phyloP scores from a whole-genome alignment of 2,888 invertebrate genomes.

The Drosophila ustulata region DNA sequence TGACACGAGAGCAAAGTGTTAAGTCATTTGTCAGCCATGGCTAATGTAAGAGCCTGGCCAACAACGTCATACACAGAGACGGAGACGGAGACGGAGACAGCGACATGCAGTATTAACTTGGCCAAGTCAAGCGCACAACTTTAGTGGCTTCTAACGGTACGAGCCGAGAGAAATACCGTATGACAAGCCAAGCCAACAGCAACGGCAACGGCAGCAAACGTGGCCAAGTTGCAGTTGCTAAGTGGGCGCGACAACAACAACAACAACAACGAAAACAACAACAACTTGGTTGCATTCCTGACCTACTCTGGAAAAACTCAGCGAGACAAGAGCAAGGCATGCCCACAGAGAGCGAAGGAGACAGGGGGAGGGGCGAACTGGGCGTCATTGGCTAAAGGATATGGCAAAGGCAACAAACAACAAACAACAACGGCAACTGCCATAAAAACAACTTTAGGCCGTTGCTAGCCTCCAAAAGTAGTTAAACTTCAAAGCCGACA shows the following conservation, averaged over 20 bases:
- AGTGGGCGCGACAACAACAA: constrained; percentile 72
- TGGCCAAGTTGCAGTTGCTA: constrained; percentile 67
- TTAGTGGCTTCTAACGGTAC: constrained; percentile 71
- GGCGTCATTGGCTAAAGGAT: constrained; percentile 68
- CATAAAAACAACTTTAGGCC: constrained; percentile 31
- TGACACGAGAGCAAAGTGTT: constrained; percentile 46
- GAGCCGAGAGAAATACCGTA: constrained; percentile 57
- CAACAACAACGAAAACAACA: constrained; percentile 31
- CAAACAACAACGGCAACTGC: constrained; percentile 25
- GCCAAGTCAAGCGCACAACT: constrained; percentile 52
- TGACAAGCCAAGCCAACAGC: constrained; percentile 45
- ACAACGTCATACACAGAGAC: not conserved
- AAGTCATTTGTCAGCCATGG: constrained; percentile 24
- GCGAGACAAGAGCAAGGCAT: constrained; percentile 48
- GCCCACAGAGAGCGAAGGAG: not conserved
- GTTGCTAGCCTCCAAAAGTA: constrained; percentile 68
- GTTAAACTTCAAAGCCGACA: constrained; percentile 73
- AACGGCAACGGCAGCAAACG: constrained; percentile 27
- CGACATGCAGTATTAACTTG: constrained; percentile 37
- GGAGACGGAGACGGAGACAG: not conserved
- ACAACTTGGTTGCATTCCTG: constrained; percentile 70
- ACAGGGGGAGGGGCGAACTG: constrained; percentile 30
- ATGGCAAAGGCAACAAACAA: constrained; percentile 52
- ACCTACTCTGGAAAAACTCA: constrained; percentile 67
- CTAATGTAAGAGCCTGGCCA: constrained; percentile 6